Base-by-base conservation (phyloP, 2,797 vertebrate genomes). In the Alfaro cultratus region DNA sequence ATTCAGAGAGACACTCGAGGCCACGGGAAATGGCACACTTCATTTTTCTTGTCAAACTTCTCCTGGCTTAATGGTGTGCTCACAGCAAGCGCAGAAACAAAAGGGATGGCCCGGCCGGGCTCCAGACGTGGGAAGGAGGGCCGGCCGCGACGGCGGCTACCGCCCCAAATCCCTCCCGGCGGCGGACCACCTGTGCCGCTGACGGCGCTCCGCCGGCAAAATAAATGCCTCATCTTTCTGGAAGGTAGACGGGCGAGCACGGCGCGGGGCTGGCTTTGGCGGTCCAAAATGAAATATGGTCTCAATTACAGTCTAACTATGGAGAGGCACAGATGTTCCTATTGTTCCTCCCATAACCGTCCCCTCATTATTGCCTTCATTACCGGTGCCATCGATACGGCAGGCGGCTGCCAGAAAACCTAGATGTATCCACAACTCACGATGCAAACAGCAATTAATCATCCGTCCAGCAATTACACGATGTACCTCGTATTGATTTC, bases 31-130 rank as follows among this genome's bases (percentile, higher is more conserved):
- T 83, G 84, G 83, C 89, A 83, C 92, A 83, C 92, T 96, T 94
- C 95, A 96, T 97, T 96, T 96, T 95, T 97, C 96, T 92, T 96
- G 89, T 92, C 94, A 95, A 93, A 95, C 94, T 87, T 92, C 70
- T 90, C 85, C 93, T 82, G 92, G 83, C 87, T 93, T 94, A 95
- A 95, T 94, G 93, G 86, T 81, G 82, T 91, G 90, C 89, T 94
- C 91, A 78, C 94, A 93, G 95, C 91, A 43, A 92, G 94, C 12
- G 91, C 85, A 75, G 87, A 92, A 92, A 93, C 87, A 88, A 90
- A 53, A 92, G 87, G 85, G 83, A 87, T 62, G 89, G 81, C 67
- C 75, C 57, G 86, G 85, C 75, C 85, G n/a, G 85, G 79, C 74
- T 12, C 2, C 75, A 75, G 78, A 88, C 76, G 78, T 86, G 87